Conservation (phyloP, 2,113 vertebrate species). For the Rhipidura dahli region DNA sequence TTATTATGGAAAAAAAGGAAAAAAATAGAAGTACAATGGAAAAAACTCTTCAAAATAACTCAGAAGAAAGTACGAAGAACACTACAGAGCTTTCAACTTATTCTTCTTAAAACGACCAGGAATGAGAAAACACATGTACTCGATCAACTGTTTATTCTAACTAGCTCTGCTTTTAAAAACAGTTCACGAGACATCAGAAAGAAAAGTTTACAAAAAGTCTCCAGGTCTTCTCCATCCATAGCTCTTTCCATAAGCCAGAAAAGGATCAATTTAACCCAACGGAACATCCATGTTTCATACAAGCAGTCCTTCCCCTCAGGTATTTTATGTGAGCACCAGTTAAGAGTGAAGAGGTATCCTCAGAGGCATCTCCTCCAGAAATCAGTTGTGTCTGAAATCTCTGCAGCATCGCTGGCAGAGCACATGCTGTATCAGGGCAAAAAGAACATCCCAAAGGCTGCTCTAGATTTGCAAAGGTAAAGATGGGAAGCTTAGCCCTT, state of each 20-base stretch:
- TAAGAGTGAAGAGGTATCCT: not conserved
- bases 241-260: not conserved
- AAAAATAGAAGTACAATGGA: not conserved
- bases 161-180: not conserved
- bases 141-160: not conserved
- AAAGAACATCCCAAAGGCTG: not conserved
- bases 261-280: not conserved
- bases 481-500: not conserved
- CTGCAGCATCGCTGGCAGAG: not conserved
- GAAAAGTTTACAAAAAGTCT: not conserved
- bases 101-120: not conserved
- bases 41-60: constrained; percentile 42
- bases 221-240: not conserved
- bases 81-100: not conserved
- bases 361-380: not conserved
- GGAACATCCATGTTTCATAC: not conserved
- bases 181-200: not conserved
- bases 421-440: rapidly evolving
- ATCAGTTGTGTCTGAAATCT: not conserved
- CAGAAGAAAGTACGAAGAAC: not conserved
- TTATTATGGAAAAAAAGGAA: constrained; percentile 28
- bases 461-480: not conserved
- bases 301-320: not conserved
- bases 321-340: not conserved
- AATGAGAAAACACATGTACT: not conserved